Base-by-base conservation (phyloP, 2,113 vertebrate species). In the Oryzias javanicus region DNA sequence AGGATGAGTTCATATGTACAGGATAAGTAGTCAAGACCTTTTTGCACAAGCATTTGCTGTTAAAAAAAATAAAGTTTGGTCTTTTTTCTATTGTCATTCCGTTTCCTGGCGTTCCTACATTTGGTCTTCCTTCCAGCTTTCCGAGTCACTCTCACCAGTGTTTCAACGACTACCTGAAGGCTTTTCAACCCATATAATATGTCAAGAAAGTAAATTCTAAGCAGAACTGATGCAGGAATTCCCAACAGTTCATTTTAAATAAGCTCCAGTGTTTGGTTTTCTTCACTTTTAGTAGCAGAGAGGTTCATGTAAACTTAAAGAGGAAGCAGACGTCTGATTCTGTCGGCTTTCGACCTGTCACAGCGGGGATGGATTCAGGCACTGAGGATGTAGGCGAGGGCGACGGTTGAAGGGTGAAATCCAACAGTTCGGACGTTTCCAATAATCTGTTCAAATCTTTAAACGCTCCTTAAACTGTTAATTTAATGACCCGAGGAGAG, bases 51-150 rank as follows among this genome's bases (percentile, higher is more conserved):
- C 27, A 10, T 66, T 65, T 65, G 72, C 48, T 15, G 25, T 72
- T 87, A 7, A 80, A 42, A 86, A 88, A 88, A 88, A 90, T 85
- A 88, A 75, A 88, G 65, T 76, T 86, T 84, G 87, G 84, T 86
- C 84, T 52, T 55, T 52, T 20, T 42, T 61, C 71, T 49, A 22
- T 40, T 74, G 79, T 81, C 72, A 51, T 71, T 75, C 78, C 70
- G 69, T 72, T 75, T 74, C 74, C 84, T 82, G 84, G 83, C 84
- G 83, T 86, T 79, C 79, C 55, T 79, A 83, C 81, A 85, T 87
- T 83, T 86, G 81, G 85, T 85, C 83, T 69, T 63, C 60, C 66
- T 71, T 45, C 0, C 2, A 4, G 35, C 35, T 35, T 35, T 12
- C 35, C 0, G 2, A 35, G 29, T 35, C 29, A 6, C 46, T 50